Percentiles rank a stretch among this genome's conserved stretches.
Evolutionary conservation across 1,140 invertebrate genomes (phyloP).

Genomic region (Meloidogyne floridensis): DNA sequence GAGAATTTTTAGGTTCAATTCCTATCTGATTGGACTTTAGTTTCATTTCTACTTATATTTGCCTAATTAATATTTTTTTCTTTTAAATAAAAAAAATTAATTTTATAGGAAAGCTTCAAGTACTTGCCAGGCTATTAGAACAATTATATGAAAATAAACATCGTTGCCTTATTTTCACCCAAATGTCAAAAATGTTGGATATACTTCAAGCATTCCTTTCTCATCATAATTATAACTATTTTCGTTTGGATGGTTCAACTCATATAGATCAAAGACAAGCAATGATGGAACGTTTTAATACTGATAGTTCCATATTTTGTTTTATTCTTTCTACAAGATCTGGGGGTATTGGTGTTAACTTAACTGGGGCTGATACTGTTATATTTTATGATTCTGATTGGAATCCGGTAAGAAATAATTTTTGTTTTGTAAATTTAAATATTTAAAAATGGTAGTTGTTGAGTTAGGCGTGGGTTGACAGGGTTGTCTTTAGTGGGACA

Average conservation of each 20-base stretch:
- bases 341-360: conserved; percentile 95
- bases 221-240: conserved; percentile 93
- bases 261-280: conserved; percentile 90
- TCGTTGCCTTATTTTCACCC: conserved; percentile 96
- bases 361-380: conserved; percentile 98
- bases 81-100: conserved; percentile 17
- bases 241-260: conserved; percentile 94
- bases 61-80: no score
- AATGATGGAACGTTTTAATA: conserved; percentile 97
- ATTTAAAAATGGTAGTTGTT: neutral
- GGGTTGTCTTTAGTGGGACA: no score
- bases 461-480: no score
- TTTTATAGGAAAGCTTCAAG: conserved; percentile 70
- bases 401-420: conserved; percentile 76
- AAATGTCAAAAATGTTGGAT: conserved; percentile 99
- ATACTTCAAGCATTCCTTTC: conserved; percentile 95
- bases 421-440: neutral
- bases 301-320: conserved; percentile 88
- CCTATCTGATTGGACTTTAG: no score
- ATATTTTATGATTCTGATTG: conserved; percentile 99
- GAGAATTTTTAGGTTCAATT: no score
- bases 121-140: conserved; percentile 80
- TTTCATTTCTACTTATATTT: no score
- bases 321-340: conserved; percentile 97
- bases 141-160: conserved; percentile 82